Conservation (phyloP, 1,140 invertebrate species). For the Drosophila yakuba region DNA sequence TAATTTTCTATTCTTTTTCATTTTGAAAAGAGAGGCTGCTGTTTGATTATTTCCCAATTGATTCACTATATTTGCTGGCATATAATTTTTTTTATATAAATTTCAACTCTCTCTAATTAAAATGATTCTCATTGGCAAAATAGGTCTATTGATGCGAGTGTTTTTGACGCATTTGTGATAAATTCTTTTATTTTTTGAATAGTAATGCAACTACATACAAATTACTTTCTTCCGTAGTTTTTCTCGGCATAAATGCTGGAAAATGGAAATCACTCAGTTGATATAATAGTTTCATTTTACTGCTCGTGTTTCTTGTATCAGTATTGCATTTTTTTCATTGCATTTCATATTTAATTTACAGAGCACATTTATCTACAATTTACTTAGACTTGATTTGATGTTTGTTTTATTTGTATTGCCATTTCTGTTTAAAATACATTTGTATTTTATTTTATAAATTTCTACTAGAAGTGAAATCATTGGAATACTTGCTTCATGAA, state of each 20-base stretch:
- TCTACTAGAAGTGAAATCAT: background rate
- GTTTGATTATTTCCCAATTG: background rate
- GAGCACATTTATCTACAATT: background rate
- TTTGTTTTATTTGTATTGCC: background rate
- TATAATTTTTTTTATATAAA: background rate
- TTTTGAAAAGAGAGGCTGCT: background rate
- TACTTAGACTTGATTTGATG: background rate
- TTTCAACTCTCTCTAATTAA: no score
- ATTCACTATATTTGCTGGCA: background rate
- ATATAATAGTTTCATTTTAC: background rate
- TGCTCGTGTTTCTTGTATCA: background rate
- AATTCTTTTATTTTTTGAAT: no score
- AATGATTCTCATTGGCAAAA: no score
- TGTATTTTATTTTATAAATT: background rate
- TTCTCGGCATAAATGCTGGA: no score
- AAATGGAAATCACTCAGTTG: background rate
- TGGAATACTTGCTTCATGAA: constrained; percentile 5
- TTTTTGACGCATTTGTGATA: no score
- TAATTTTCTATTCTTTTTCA: background rate
- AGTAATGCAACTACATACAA: no score
- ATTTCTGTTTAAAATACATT: background rate
- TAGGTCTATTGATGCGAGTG: no score
- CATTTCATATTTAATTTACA: background rate
- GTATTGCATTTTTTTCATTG: background rate
- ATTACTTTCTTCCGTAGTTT: no score